Conservation (phyloP, 2,113 vertebrate species). For the Sinocyclocheilus anophthalmus region DNA sequence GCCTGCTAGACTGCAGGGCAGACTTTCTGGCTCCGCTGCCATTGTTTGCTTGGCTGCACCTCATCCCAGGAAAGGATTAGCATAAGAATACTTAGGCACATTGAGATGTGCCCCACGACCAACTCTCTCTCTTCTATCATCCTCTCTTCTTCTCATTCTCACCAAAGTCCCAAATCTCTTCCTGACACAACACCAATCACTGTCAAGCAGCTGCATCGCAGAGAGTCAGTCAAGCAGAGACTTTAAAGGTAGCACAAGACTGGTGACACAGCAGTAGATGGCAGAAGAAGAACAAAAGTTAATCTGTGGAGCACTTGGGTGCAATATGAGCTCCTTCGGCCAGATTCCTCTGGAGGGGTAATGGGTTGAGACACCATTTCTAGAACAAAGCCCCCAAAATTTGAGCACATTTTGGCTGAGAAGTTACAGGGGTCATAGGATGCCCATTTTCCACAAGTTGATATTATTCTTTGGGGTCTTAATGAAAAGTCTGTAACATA, state of each 20-base stretch:
- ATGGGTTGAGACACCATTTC: constrained; percentile 7
- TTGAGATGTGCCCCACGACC: constrained; percentile 63
- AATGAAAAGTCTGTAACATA: too few relatives aligned
- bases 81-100: constrained; percentile 81
- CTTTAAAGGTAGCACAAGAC: too few relatives aligned
- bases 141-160: too few relatives aligned
- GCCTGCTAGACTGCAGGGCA: constrained; percentile 82
- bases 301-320: too few relatives aligned
- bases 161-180: too few relatives aligned
- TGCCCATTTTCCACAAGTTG: too few relatives aligned
- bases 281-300: too few relatives aligned
- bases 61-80: constrained; percentile 85
- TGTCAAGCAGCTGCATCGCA: too few relatives aligned
- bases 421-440: background rate
- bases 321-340: constrained; percentile 19
- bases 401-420: background rate
- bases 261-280: too few relatives aligned
- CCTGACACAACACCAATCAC: too few relatives aligned
- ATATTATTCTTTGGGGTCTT: too few relatives aligned
- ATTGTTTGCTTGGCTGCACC: constrained; percentile 90
- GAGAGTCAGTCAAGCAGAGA: too few relatives aligned
- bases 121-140: constrained; percentile 39
- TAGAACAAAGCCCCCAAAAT: constrained; percentile 21
- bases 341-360: constrained; percentile 14
- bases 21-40: constrained; percentile 95